These are phyloP conservation scores for Chrysodeixis includens DNA, from an alignment of 2,888 invertebrate genomes.

Conservation along the genomic window DNA sequence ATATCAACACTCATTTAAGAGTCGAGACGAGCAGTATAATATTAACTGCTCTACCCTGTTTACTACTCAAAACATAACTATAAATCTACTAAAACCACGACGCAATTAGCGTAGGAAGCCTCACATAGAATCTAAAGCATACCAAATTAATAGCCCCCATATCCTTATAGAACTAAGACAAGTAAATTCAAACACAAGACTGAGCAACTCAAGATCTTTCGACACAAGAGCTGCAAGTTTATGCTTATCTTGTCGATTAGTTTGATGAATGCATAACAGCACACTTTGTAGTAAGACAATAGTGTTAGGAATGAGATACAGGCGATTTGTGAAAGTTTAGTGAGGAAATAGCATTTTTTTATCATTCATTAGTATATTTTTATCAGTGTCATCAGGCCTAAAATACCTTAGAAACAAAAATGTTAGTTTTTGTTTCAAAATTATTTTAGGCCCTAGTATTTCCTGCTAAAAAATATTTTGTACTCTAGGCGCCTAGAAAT, in stretches of 20 bases:
- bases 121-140: background rate
- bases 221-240: conserved; percentile 49
- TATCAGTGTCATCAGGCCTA: too few species aligned
- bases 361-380: too few species aligned
- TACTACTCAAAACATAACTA: background rate
- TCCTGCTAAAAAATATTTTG: too few species aligned
- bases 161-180: background rate
- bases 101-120: background rate
- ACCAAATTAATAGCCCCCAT: background rate
- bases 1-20: too few species aligned
- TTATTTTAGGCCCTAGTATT: too few species aligned
- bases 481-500: too few species aligned
- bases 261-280: conserved; percentile 74
- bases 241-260: conserved; percentile 79
- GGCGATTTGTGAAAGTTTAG: background rate
- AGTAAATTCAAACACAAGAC: conserved; percentile 10
- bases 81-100: background rate
- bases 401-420: too few species aligned
- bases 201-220: conserved; percentile 56
- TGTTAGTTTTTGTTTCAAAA: too few species aligned
- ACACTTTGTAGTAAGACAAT: conserved; percentile 54
- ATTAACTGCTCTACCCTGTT: too few species aligned
- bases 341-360: too few species aligned
- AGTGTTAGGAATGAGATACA: conserved; percentile 40
- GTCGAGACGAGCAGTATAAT: too few species aligned